Evolutionary conservation across 92 coral and sea anemone genomes (phyloP).

Genomic region (Chrysogorgia sp.): DNA sequence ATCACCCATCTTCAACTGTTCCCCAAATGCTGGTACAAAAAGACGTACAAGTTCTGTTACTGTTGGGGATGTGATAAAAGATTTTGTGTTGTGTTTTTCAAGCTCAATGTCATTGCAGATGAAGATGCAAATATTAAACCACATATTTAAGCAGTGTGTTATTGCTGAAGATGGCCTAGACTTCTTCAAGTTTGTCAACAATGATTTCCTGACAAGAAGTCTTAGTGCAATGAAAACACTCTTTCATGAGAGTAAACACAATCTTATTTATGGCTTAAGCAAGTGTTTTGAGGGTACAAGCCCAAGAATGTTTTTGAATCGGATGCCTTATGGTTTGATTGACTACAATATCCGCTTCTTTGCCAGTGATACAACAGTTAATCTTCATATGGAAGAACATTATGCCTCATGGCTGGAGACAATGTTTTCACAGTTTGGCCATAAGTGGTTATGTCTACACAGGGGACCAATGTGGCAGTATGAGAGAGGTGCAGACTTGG

Average conservation of each 20-base stretch:
- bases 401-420: constrained; percentile 57
- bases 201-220: constrained; percentile 47
- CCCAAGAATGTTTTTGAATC: constrained; percentile 60
- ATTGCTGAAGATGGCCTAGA: constrained; percentile 26
- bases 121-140: neutral
- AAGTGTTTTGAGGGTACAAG: constrained; percentile 42
- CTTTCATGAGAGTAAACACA: constrained; percentile 37
- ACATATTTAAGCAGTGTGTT: constrained; percentile 16
- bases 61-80: constrained; percentile 49
- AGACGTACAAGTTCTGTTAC: neutral
- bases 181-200: constrained; percentile 44
- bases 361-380: constrained; percentile 34
- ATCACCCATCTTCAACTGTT: constrained; percentile 56
- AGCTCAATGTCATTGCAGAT: constrained; percentile 18
- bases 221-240: constrained; percentile 54
- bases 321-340: constrained; percentile 67
- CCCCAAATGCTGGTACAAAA: constrained; percentile 13
- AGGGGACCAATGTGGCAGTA: constrained; percentile 61
- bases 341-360: constrained; percentile 62
- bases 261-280: constrained; percentile 27
- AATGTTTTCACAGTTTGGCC: constrained; percentile 72
- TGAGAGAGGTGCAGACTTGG: constrained; percentile 4
- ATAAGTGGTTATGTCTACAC: constrained; percentile 59
- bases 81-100: constrained; percentile 33
- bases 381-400: constrained; percentile 58